Evolutionary conservation across 1,140 invertebrate genomes (phyloP).

Genomic region (Drosophila erecta): DNA sequence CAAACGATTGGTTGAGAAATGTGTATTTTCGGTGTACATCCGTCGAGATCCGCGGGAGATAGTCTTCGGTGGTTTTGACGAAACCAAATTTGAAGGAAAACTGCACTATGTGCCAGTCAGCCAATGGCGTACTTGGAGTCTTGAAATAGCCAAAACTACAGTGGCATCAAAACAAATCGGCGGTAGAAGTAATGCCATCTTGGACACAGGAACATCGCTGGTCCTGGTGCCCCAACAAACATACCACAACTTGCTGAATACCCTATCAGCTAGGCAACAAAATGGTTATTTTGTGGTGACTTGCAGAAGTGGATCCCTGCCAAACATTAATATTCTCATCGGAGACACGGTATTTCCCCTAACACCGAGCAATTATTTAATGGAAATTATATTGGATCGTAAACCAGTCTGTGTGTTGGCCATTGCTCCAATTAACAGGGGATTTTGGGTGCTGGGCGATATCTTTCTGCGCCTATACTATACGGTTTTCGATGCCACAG

Average conservation of each 20-base stretch:
- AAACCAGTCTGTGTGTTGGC: conserved; percentile 17
- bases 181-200: conserved; percentile 87
- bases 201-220: conserved; percentile 91
- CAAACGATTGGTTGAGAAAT: conserved; percentile 90
- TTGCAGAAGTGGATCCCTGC: conserved; percentile 21
- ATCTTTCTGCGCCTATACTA: conserved; percentile 54
- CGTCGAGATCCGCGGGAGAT: conserved; percentile 87
- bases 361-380: conserved; percentile 36
- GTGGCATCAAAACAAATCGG: conserved; percentile 50
- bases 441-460: conserved; percentile 61
- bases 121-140: conserved; percentile 66
- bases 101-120: conserved; percentile 70
- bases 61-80: conserved; percentile 62
- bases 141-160: conserved; percentile 47
- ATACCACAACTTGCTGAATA: conserved; percentile 57
- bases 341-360: conserved; percentile 29
- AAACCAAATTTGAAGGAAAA: conserved; percentile 39
- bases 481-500: conserved; percentile 48
- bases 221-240: conserved; percentile 88
- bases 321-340: conserved; percentile 38
- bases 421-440: conserved; percentile 25
- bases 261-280: conserved; percentile 1
- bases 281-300: conserved; percentile 8
- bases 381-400: background rate
- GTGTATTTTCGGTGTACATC: conserved; percentile 97